Evolutionary conservation across 2,797 vertebrate species (phyloP), one percentile per base, ranked within the genome.

Genomic region (Sparus aurata): DNA sequence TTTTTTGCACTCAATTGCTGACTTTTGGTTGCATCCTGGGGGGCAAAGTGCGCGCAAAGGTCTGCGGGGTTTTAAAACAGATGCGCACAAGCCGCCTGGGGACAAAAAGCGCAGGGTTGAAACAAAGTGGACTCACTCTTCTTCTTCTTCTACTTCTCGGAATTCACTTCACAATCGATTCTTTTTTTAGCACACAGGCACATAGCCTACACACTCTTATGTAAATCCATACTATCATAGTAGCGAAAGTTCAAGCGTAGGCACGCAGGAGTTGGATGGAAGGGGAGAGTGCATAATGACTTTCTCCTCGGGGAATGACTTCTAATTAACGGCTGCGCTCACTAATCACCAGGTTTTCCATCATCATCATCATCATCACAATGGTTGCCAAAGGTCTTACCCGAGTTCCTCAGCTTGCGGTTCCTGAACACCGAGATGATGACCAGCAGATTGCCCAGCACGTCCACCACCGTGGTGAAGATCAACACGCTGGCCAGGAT

Each of bases 371-470:
- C 23, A 49, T 55, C 23, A 49, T 3, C 9, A 15, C 12, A 61
- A 18, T 1, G 5, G 15, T 41, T 41, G 47, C 1, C 1, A 7
- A 0, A 41, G 6, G 2, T 81, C 95, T 95, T 93, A 96, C 97
- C 97, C 72, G 96, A 80, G 69, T 97, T 97, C 82, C 95, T 92
- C 70, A 97, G 95, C 80, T 96, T 96, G 85, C 95, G 95, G 93
- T 97, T 97, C 90, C 92, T 95, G 81, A 96, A 94, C 77, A 97
- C 97, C 0, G 96, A 97, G 77, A 95, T 70, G 85, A 97, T 95
- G 50, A 97, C 96, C 69, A 97, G 93, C 63, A 96, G 91, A 79
- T 96, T 97, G 55, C 96, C 97, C 85, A 97, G 78, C 66, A 97
- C 89, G 67, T 97, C 97, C 86, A 96, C 95, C 43, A 95, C 94